Evolutionary conservation across 1,140 invertebrate genomes (phyloP).

Genomic region (Drosophila oshimai): DNA sequence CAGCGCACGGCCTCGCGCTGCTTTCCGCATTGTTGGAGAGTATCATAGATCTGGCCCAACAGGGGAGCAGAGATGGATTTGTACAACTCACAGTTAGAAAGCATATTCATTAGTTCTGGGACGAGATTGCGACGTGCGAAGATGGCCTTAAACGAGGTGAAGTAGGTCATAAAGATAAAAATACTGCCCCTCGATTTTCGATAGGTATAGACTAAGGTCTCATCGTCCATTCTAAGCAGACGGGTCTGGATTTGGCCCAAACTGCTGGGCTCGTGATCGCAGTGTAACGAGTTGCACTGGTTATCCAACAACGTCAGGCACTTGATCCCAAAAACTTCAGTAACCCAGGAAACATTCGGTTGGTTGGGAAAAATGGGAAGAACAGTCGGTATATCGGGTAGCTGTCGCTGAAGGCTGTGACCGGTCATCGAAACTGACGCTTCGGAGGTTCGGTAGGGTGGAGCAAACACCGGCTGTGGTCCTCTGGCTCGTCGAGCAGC

Average conservation of each 20-base stretch:
- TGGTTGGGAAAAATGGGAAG: too few species aligned
- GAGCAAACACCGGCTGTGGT: conserved; percentile 11
- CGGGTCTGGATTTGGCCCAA: conserved; percentile 15
- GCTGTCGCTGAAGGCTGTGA: background rate
- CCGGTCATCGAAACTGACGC: background rate
- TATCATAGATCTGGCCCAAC: background rate
- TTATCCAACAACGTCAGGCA: conserved; percentile 25
- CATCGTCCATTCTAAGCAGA: background rate
- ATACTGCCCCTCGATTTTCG: background rate
- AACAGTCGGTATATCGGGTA: too few species aligned
- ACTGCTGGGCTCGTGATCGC: conserved; percentile 25
- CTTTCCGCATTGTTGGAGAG: background rate
- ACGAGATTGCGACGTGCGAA: conserved; percentile 12
- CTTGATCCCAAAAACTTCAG: conserved; percentile 32
- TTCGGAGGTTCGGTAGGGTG: conserved; percentile 12
- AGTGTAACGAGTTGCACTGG: background rate
- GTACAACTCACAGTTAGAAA: conserved; percentile 34
- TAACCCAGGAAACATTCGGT: background rate
- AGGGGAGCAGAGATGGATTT: background rate
- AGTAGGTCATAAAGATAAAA: conserved; percentile 20
- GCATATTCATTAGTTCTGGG: conserved; percentile 19
- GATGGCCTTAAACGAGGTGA: conserved; percentile 25
- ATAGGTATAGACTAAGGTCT: conserved; percentile 4
- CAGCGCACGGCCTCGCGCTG: background rate
- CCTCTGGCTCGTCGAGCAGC: background rate